Percentiles rank a stretch among this genome's conserved stretches.
phyloP scores from a whole-genome alignment of 2,888 invertebrate genomes.

The Sinohyriopsis cumingii region DNA sequence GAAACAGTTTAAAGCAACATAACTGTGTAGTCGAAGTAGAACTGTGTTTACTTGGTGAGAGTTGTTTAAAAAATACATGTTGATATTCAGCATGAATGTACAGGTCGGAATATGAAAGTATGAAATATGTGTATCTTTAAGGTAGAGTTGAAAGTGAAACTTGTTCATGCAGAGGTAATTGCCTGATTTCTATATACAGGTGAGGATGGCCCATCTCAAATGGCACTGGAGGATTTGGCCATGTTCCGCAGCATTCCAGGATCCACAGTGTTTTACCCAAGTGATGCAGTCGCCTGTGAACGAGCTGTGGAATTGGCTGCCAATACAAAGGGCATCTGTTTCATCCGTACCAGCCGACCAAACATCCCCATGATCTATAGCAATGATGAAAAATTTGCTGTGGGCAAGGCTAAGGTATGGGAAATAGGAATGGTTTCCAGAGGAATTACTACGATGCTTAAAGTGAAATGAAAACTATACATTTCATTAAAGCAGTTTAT shows the following conservation, averaged over 20 bases:
- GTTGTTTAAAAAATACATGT: too few species aligned
- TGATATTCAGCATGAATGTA: too few species aligned
- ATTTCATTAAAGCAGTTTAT: too few species aligned
- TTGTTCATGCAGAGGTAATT: too few species aligned
- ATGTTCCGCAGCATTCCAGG: slow-evolving; percentile 92
- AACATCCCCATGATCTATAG: slow-evolving; percentile 89
- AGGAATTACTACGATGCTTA: too few species aligned
- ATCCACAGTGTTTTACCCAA: slow-evolving; percentile 80
- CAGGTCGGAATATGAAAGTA: too few species aligned
- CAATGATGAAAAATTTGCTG: slow-evolving; percentile 86
- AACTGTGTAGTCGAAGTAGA: too few species aligned
- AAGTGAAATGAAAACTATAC: too few species aligned
- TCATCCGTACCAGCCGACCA: slow-evolving; percentile 95
- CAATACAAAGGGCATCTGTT: slow-evolving; percentile 94
- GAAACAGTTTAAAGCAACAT: too few species aligned
- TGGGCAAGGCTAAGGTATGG: slow-evolving; percentile 76
- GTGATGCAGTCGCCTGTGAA: slow-evolving; percentile 96
- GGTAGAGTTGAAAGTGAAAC: too few species aligned
- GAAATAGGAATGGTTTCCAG: neutral
- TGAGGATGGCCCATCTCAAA: slow-evolving; percentile 98
- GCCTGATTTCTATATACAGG: slow-evolving; percentile 53
- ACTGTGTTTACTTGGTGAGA: too few species aligned
- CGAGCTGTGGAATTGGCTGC: slow-evolving; percentile 96
- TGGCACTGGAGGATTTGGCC: slow-evolving; percentile 99
- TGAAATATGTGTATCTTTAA: too few species aligned